Evolutionary conservation across 2,797 vertebrate genomes (phyloP).

Genomic region (Aldrovandia affinis): DNA sequence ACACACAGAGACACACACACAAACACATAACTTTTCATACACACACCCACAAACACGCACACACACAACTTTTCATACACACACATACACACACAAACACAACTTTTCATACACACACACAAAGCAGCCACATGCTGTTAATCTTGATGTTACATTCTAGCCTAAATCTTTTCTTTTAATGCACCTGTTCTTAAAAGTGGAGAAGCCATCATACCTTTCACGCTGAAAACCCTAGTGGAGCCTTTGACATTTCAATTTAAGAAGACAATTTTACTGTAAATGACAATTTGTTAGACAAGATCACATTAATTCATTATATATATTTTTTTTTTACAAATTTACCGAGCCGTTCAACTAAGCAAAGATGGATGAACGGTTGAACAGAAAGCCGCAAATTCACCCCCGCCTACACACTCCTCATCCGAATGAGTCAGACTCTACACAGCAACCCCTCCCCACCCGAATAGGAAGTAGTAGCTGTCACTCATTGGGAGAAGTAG

Average conservation of each 20-base stretch:
- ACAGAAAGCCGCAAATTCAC: conserved; percentile 12
- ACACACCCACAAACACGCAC: conserved; percentile 10
- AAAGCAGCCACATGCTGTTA: neutral
- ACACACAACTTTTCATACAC: neutral
- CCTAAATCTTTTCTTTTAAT: neutral
- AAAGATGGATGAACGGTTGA: conserved; percentile 18
- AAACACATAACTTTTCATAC: neutral
- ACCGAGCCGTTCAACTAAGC: neutral
- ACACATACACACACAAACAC: neutral
- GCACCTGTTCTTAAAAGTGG: neutral
- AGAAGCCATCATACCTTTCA: neutral
- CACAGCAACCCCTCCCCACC: neutral
- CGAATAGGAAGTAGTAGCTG: neutral
- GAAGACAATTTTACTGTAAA: neutral
- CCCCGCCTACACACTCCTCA: conserved; percentile 16
- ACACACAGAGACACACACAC: neutral
- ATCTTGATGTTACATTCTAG: neutral
- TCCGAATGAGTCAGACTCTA: conserved; percentile 11
- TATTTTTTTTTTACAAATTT: neutral
- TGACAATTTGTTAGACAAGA: neutral
- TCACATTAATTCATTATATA: neutral
- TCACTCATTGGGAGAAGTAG: neutral
- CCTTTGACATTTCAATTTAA: conserved; percentile 15
- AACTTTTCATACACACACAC: neutral
- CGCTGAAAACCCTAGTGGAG: neutral